Percentiles rank a stretch among this genome's conserved stretches.
These are phyloP conservation scores for Cosmia pyralina DNA, from an alignment of 2,888 invertebrate genomes.

Conservation along the genomic window DNA sequence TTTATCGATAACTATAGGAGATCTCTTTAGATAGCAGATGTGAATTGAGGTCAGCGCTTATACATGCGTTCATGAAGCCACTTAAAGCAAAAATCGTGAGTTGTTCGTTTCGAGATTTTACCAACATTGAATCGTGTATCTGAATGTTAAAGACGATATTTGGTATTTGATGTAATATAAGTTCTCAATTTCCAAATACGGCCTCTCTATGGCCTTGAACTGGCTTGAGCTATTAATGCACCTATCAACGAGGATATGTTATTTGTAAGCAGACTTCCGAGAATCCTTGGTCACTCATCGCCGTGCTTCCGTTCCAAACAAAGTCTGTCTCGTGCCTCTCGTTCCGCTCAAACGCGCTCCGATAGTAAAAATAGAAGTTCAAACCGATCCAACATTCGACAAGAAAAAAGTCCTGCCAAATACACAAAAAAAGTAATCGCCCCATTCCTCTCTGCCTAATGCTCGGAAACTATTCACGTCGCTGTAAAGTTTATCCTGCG, in stretches of 20 bases:
- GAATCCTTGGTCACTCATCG: slow-evolving; percentile 75
- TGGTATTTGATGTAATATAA: slow-evolving; percentile 21
- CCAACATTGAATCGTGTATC: slow-evolving; percentile 38
- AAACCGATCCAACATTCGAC: slow-evolving; percentile 77
- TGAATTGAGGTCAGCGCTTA: slow-evolving; percentile 75
- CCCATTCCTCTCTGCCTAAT: slow-evolving; percentile 86
- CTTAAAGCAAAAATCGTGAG: slow-evolving; percentile 63
- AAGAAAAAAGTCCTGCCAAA: slow-evolving; percentile 87
- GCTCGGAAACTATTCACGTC: slow-evolving; percentile 86
- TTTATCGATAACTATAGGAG: slow-evolving; percentile 77
- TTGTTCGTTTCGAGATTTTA: slow-evolving; percentile 50
- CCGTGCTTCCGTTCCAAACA: slow-evolving; percentile 74
- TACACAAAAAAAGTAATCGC: slow-evolving; percentile 85
- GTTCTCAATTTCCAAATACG: slow-evolving; percentile 22
- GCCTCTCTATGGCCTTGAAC: slow-evolving; percentile 68
- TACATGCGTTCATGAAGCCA: slow-evolving; percentile 68
- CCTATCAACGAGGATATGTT: slow-evolving; percentile 65
- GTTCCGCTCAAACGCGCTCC: slow-evolving; percentile 73
- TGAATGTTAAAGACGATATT: slow-evolving; percentile 33
- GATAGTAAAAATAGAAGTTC: slow-evolving; percentile 83
- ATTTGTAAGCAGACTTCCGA: slow-evolving; percentile 74
- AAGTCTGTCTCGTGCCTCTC: slow-evolving; percentile 71
- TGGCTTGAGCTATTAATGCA: slow-evolving; percentile 63
- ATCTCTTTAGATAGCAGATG: slow-evolving; percentile 80
- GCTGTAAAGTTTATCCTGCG: slow-evolving; percentile 88